Base-by-base conservation (phyloP, 2,113 vertebrate genomes). In the Capra hircus region DNA sequence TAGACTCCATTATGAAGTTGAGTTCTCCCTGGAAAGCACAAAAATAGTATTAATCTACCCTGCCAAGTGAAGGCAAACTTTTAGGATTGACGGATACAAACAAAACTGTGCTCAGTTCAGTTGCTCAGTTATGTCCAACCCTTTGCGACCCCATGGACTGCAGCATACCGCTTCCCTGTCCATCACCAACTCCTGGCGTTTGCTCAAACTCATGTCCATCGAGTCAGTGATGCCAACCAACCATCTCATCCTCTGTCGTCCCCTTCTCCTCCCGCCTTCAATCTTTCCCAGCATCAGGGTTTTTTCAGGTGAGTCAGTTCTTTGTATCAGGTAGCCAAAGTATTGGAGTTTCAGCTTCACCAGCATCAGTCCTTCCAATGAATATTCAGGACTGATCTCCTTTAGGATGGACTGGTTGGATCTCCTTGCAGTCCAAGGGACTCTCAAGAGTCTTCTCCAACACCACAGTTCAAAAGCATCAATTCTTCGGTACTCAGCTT, bases 11-110 rank as follows among this genome's bases (percentile, higher is more conserved):
- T 85, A 86, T 19, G 88, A 40, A 95, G 7, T 60, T 95, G 64
- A 91, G 45, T 93, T 93, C 59, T 96, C 43, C 48, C 25, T 93
- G 3, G 15, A 43, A 53, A 88, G 27, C 10, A 91, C n/a, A 95
- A 45, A 82, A 93, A 94, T 48, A 17, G 16, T 59, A 77, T 94
- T 94, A n/a, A 85, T 88, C 90, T 95, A 23, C 28, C 53, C 64
- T 91, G 53, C 25, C 67, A 91, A 91, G 25, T 28, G 8, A 96
- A 97, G 59, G 48, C 19, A 96, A 84, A 89, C 15, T 84, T 94
- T 85, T 64, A 91, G 36, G 43, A 93, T 55, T 93, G 81, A 96
- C 23, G 59, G 77, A 88, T 85, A 90, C 11, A 95, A 92, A 85
- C 16, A 85, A 81, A 62, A 92, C 17, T 74, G 36, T 40, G 67